Conservation (phyloP, 1,140 invertebrate genomes). For the Ridgeia piscesae region DNA sequence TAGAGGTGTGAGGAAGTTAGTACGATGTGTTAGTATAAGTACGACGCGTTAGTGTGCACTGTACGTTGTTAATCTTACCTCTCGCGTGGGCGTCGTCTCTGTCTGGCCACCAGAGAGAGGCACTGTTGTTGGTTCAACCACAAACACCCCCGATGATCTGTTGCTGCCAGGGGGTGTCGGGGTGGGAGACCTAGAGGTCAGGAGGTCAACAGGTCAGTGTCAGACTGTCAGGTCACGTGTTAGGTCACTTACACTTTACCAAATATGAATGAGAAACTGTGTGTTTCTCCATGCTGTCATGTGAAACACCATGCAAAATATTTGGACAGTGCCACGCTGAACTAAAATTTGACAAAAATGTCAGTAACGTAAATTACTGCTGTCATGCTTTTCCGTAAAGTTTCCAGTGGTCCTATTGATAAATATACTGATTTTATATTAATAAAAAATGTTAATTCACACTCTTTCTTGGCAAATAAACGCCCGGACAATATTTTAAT, state of each 20-base stretch:
- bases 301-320: too few relatives aligned
- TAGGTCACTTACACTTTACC: not conserved
- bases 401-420: not conserved
- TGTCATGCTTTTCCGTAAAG: not conserved
- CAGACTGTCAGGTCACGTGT: not conserved
- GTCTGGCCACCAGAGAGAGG: not conserved
- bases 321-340: too few relatives aligned
- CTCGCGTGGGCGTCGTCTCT: not conserved
- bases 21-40: not conserved
- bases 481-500: not conserved
- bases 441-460: not conserved
- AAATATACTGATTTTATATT: not conserved
- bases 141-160: conserved; percentile 14
- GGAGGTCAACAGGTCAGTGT: not conserved
- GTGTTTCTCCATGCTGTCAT: too few relatives aligned
- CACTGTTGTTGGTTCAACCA: not conserved
- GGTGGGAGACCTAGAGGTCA: not conserved
- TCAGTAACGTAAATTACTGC: not conserved
- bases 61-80: not conserved
- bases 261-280: too few relatives aligned
- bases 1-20: not conserved
- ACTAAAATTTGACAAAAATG: too few relatives aligned
- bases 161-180: conserved; percentile 18
- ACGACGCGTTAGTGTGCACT: too few relatives aligned
- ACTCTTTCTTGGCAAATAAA: too few relatives aligned